phyloP scores from a whole-genome alignment of 92 coral and sea anemone genomes.

The Bergia sp. region DNA sequence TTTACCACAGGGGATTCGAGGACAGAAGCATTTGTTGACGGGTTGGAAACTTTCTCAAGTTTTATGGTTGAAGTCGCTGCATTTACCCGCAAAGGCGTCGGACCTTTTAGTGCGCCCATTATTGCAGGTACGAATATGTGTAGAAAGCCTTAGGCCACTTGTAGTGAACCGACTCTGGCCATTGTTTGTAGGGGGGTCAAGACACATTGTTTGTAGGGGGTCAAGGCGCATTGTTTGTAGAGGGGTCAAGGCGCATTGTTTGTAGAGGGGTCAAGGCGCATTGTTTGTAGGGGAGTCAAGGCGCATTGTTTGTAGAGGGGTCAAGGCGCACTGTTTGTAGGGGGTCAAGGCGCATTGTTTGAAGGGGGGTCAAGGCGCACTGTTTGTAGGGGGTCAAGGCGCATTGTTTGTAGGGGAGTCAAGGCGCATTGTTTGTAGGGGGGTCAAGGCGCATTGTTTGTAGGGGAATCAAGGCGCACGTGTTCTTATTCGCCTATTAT shows the following conservation, averaged over 20 bases:
- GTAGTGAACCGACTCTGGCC: neutral
- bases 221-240: no score
- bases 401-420: no score
- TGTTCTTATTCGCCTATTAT: no score
- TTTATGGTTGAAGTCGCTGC: slow-evolving; percentile 57
- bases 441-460: neutral
- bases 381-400: no score
- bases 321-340: no score
- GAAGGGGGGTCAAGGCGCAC: neutral
- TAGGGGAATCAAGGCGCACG: no score
- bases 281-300: no score
- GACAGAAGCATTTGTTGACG: slow-evolving; percentile 24
- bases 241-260: no score
- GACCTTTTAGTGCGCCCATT: slow-evolving; percentile 54
- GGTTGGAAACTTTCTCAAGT: slow-evolving; percentile 52
- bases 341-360: neutral
- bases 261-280: no score
- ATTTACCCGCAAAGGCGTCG: slow-evolving; percentile 56
- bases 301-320: no score
- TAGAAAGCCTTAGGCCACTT: neutral
- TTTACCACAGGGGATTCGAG: neutral
- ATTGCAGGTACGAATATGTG: slow-evolving; percentile 44
- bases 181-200: neutral
- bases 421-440: neutral
- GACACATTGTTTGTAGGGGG: neutral